Evolutionary conservation across 2,113 vertebrate genomes (phyloP).

Genomic region (Apodemus speciosus): DNA sequence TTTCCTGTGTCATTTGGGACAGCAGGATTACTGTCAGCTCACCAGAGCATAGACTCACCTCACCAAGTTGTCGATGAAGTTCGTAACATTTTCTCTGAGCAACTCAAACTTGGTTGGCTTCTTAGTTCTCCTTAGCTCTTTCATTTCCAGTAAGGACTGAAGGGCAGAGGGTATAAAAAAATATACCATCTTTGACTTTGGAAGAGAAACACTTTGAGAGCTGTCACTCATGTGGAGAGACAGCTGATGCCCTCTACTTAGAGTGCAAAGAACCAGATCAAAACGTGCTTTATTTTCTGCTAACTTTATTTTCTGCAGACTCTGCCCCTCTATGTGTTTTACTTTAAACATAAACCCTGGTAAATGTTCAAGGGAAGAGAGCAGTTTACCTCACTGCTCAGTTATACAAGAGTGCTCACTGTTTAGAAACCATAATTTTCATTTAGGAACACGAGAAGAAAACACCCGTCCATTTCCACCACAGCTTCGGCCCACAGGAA

Average conservation of each 20-base stretch:
- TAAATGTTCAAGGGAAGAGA: constrained; percentile 43
- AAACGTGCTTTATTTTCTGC: neutral
- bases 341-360: constrained; percentile 4
- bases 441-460: neutral
- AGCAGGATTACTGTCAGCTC: neutral
- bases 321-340: neutral
- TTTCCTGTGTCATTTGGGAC: neutral
- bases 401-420: neutral
- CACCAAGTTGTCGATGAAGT: constrained; percentile 91
- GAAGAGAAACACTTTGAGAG: constrained; percentile 51
- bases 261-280: constrained; percentile 7
- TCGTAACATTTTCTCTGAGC: constrained; percentile 90
- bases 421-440: neutral
- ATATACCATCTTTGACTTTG: constrained; percentile 59
- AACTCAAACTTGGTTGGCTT: constrained; percentile 93
- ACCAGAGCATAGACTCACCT: constrained; percentile 84
- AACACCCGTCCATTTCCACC: neutral
- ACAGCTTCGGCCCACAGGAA: neutral
- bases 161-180: constrained; percentile 52
- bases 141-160: constrained; percentile 94
- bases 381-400: neutral
- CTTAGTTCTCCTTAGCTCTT: constrained; percentile 91
- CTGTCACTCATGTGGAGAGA: neutral
- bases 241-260: neutral
- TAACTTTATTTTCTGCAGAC: no score